A percentile compares a stretch with the other conserved stretches of the same genome.
Conservation (phyloP, 92 coral and sea anemone species). For the Porites evermanni region DNA sequence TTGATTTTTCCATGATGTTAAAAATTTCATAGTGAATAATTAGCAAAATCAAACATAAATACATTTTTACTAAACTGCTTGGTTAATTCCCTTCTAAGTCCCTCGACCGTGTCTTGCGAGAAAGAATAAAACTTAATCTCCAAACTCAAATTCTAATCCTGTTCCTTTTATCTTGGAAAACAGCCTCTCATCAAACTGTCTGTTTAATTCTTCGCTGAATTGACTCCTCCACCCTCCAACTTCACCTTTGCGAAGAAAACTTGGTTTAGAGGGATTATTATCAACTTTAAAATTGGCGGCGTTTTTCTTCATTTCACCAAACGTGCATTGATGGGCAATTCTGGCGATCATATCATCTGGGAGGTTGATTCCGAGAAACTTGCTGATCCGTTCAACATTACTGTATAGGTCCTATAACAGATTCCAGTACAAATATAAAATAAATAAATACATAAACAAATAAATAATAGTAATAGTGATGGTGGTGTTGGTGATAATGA, state of each 20-base stretch:
- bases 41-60: too few relatives aligned
- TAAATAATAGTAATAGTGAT: too few relatives aligned
- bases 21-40: too few relatives aligned
- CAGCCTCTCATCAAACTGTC: constrained; percentile 37
- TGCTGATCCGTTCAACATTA: constrained; percentile 26
- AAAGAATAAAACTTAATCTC: background rate
- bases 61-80: too few relatives aligned
- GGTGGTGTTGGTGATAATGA: too few relatives aligned
- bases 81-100: background rate
- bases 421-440: too few relatives aligned
- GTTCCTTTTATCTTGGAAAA: constrained; percentile 17
- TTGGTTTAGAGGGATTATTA: constrained; percentile 5
- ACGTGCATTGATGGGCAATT: constrained; percentile 53
- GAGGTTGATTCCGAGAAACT: constrained; percentile 40
- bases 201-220: constrained; percentile 41
- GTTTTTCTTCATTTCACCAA: constrained; percentile 51
- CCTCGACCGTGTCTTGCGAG: background rate
- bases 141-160: constrained; percentile 42
- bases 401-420: constrained; percentile 23
- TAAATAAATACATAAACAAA: too few relatives aligned
- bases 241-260: constrained; percentile 45
- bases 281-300: background rate
- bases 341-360: constrained; percentile 18
- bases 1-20: too few relatives aligned
- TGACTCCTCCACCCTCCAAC: constrained; percentile 44